Percentiles rank a stretch among this genome's conserved stretches.
phyloP scores from a whole-genome alignment of 2,797 vertebrate genomes.

The Coluber constrictor region DNA sequence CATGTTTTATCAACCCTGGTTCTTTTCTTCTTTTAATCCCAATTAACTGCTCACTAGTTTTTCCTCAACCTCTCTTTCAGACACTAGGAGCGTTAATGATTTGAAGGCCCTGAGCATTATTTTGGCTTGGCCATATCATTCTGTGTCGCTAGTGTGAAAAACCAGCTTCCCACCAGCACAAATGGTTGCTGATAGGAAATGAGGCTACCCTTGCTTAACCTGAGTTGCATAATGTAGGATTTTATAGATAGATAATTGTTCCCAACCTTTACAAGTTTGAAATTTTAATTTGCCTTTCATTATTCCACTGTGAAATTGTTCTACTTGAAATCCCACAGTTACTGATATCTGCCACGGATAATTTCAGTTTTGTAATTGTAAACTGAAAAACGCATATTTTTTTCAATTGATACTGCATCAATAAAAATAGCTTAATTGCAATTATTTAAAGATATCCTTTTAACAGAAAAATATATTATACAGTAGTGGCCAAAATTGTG shows the following conservation, averaged over 20 bases:
- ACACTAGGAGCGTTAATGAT: neutral
- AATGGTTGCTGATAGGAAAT: neutral
- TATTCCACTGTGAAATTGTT: conserved; percentile 36
- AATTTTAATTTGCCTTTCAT: conserved; percentile 25
- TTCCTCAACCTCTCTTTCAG: neutral
- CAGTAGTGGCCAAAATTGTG: too few relatives aligned
- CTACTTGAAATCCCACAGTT: conserved; percentile 25
- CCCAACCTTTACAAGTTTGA: conserved; percentile 15
- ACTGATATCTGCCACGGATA: conserved; percentile 45
- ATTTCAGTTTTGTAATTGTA: conserved; percentile 40
- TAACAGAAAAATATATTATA: conserved; percentile 32
- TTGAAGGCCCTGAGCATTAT: neutral
- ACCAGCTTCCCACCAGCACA: neutral
- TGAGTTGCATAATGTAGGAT: neutral
- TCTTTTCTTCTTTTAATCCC: neutral
- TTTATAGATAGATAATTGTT: conserved; percentile 13
- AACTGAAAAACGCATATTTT: conserved; percentile 46
- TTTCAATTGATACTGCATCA: conserved; percentile 44
- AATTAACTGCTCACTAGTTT: neutral
- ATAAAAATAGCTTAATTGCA: conserved; percentile 56
- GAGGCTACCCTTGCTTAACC: neutral
- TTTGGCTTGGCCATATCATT: neutral
- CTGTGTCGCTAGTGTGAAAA: neutral
- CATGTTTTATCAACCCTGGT: neutral
- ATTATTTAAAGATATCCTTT: conserved; percentile 53